Evolutionary conservation across 2,113 vertebrate species (phyloP), one percentile per base, ranked within the genome.

Genomic region (Scomber japonicus): DNA sequence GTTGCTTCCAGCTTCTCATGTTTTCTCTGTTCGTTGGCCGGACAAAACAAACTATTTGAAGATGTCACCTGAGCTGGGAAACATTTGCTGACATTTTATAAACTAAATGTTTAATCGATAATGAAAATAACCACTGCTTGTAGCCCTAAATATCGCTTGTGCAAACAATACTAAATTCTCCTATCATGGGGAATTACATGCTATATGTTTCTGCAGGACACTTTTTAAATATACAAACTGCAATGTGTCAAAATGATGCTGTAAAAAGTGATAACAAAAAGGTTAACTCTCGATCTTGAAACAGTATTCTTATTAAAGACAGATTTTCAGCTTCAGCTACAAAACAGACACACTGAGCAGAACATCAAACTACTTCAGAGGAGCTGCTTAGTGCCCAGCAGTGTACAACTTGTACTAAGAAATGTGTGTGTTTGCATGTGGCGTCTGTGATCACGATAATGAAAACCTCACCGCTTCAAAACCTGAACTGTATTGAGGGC

Each of bases 391-490:
- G 17, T 15, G 21, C 3, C 56, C 49, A 53, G n/a, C 61, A 35
- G 71, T 72, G 63, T 46, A n/a, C 3, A 4, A 35, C 30, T 55
- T 71, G 21, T 7, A 51, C 53, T 3, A 4, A 70, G 30, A 53
- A 14, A 19, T 27, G 12, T 40, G 21, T 59, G 15, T 31, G 14
- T 59, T 51, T 48, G 24, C 17, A 48, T 40, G 35, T 54, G 21
- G 48, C 3, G 48, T 21, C 62, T 85, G 61, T 79, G 64, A 79
- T 76, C 40, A 16, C 0, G 45, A 78, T 83, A 70, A 75, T 78
- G 53, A 54, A 87, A 82, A 71, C 63, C 65, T 65, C 31, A 11
- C 24, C 1, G 63, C 64, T 73, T 82, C 72, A 82, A 85, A 74
- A 60, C 55, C 69, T 75, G 57, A 76, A 72, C 62, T 56, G 50